Conservation (phyloP, 1,140 invertebrate species). For the Drosophila pectinifera region DNA sequence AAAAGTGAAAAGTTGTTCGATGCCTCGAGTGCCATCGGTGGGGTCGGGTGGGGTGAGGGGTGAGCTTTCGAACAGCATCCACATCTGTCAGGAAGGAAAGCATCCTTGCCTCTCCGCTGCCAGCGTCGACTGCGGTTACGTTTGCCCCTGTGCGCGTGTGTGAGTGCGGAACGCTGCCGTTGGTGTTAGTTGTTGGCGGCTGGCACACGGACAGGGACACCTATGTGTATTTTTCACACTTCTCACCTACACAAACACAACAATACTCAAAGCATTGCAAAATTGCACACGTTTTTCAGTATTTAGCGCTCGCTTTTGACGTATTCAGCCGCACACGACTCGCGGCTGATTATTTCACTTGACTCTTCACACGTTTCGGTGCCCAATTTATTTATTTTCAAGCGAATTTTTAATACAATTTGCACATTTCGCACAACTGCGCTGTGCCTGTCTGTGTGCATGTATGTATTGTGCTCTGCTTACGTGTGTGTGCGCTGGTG, state of each 20-base stretch:
- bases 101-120: conserved; percentile 60
- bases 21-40: conserved; percentile 11
- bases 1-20: conserved; percentile 62
- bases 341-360: conserved; percentile 34
- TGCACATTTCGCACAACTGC: conserved; percentile 72
- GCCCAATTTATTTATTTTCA: conserved; percentile 52
- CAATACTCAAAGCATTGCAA: conserved; percentile 40
- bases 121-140: conserved; percentile 70
- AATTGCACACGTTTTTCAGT: conserved; percentile 56
- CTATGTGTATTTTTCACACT: conserved; percentile 68
- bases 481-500: conserved; percentile 38
- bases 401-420: conserved; percentile 66
- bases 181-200: conserved; percentile 59
- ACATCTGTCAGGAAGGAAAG: conserved; percentile 73
- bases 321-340: conserved; percentile 26
- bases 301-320: conserved; percentile 16
- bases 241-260: conserved; percentile 49
- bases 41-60: conserved; percentile 23
- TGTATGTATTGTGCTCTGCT: conserved; percentile 32
- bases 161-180: conserved; percentile 19
- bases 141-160: conserved; percentile 42
- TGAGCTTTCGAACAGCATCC: conserved; percentile 69
- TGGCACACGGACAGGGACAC: conserved; percentile 48
- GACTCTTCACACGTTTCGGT: conserved; percentile 22
- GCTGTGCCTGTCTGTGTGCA: conserved; percentile 45